phyloP scores from a whole-genome alignment of 2,113 vertebrate genomes.

The Nansenia antarctica region DNA sequence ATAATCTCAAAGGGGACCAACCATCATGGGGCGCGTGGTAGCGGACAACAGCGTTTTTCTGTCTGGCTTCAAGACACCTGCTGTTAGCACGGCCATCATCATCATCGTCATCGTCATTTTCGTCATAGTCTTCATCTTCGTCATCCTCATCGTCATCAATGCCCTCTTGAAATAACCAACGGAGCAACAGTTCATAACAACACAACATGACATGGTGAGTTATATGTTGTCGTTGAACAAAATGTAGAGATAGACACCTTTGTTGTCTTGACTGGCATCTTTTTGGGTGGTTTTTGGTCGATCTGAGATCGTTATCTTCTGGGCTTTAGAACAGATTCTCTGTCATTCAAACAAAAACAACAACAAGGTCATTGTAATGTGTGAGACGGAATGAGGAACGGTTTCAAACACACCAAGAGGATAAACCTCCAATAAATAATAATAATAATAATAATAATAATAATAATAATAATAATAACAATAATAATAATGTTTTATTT shows the following conservation, averaged over 20 bases:
- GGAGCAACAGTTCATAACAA: not conserved
- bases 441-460: too few relatives aligned
- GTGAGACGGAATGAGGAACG: not conserved
- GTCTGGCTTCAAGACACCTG: conserved; percentile 74
- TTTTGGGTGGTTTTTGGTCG: not conserved
- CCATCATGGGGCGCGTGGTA: conserved; percentile 77
- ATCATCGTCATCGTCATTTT: conserved; percentile 62
- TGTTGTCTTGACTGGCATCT: not conserved
- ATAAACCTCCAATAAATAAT: too few relatives aligned
- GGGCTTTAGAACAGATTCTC: conserved; percentile 41
- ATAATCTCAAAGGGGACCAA: conserved; percentile 45
- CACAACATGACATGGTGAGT: not conserved
- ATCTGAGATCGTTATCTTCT: conserved; percentile 26
- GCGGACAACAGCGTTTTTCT: conserved; percentile 78
- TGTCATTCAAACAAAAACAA: conserved; percentile 1
- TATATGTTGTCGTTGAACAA: not conserved
- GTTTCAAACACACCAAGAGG: not conserved
- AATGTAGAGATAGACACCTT: not conserved
- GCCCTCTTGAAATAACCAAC: conserved; percentile 51
- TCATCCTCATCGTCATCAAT: conserved; percentile 68
- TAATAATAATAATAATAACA: too few relatives aligned
- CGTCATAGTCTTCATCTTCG: conserved; percentile 66
- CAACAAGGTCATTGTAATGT: not conserved
- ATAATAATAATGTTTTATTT: too few relatives aligned
- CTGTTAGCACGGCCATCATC: conserved; percentile 67